Base-by-base conservation (phyloP, 1,140 invertebrate genomes). In the Ridgeia piscesae region DNA sequence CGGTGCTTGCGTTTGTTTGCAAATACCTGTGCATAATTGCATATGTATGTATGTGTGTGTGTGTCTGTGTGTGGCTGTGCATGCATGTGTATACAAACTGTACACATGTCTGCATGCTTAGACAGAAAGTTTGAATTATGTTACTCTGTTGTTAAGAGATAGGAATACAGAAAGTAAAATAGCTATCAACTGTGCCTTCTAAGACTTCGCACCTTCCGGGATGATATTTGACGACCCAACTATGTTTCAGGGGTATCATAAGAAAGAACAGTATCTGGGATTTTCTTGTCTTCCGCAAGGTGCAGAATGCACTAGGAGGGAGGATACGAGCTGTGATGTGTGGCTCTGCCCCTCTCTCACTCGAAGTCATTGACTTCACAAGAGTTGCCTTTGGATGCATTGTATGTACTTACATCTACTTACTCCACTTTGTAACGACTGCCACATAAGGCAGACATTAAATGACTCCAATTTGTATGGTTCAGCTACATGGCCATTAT, bases 361-460 rank as follows among this genome's bases (percentile, higher is more conserved):
- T 98, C 58, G 98, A 98, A 95, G 98, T 99, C 27, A 97, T 99
- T 6, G 99, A 98, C 2, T 99, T 99, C 95, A 97, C 98, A 91
- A 97, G 99, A 93, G 99, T 98, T 95, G 98, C 98, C 42, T 97
- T 99, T 27, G 99, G 99, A 0, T 99, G 98, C 96, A 96, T 99
- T 94, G 98, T 98, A 95, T 97, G 97, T 90, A 33, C 42, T 42
- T 42, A 42, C n/a, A n/a, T 42, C 11, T 42, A 42, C 42, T 42
- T 42, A 42, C 4, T 42, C 42, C 42, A 42, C 11, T 4, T 42
- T 11, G 11, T 11, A 42, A 4, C 42, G 4, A 42, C 42, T 42
- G 42, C 4, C 42, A 42, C 42, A 42, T 42, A 42, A 42, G 11
- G 11, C 4, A 42, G 11, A 42, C 4, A 42, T 42, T 42, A 42